Base-by-base conservation (phyloP, 1,140 invertebrate genomes). In the Pseudomyrmex cubaensis region DNA sequence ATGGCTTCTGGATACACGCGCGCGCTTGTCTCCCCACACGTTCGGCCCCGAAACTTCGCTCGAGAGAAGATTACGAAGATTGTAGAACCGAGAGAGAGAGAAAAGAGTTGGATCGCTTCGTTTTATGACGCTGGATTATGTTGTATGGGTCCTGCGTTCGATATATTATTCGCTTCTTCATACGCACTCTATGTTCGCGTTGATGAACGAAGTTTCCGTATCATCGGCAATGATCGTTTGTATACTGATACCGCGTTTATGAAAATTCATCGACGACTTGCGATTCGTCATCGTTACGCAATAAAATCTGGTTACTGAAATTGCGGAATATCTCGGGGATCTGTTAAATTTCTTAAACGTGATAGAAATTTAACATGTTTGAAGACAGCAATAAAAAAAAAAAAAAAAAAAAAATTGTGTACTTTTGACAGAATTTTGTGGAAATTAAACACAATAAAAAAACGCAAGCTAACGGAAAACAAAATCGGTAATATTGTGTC, bases 1-100 rank as follows among this genome's bases (percentile, higher is more conserved):
- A 90, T 90, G 77, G 70, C 85, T 75, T 76, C 15, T 74, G 75
- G 78, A 82, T 73, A 54, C 75, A 50, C 50, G n/a, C 61, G n/a
- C 61, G 22, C 57, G 35, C 35, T 35, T 35, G 13, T 17, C 17
- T 67, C 46, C 22, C 46, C 25, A 48, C 50, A 35, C 50, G 50
- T 15, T 46, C 17, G 52, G 17, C 1, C 35, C 35, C 54, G 20
- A 59, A 80, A 80, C 62, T 85, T 54, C 22, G 20, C 35, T 25
- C 57, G 72, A 63, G 74, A 85, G 35, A 35, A 35, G 56, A 59
- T 56, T 57, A 17, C 70, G 4, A 54, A 74, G 72, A 63, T 75
- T 48, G 52, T 20, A 22, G 12, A 22, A 69, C 62, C 75, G 46
- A 25, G 25, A 25, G 3, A 25, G 25, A 25, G 35, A 35, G 5